Conservation (phyloP, 2,888 invertebrate genomes). For the Gymnocheta viridis region DNA sequence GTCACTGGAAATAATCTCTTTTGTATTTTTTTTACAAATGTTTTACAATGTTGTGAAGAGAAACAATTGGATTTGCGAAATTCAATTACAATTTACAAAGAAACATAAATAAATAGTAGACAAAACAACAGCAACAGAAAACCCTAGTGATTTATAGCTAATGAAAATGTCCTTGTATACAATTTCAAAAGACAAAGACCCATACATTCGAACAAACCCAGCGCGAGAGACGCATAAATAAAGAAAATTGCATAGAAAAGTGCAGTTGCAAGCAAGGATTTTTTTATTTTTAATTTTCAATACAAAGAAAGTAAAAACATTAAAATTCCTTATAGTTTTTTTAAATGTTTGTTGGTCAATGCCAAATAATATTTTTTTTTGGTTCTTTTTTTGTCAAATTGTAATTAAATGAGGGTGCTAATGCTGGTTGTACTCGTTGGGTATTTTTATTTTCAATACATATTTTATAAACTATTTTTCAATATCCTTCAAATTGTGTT, state of each 20-base stretch:
- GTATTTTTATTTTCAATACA: neutral
- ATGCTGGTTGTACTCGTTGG: constrained; percentile 14
- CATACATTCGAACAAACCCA: too few species aligned
- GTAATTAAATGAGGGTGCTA: constrained; percentile 35
- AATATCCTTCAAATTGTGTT: constrained; percentile 42
- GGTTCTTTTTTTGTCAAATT: too few species aligned
- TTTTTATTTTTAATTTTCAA: neutral
- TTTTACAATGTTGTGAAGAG: constrained; percentile 55
- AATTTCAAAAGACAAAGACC: constrained; percentile 49
- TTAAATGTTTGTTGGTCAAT: neutral
- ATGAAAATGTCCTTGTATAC: constrained; percentile 55
- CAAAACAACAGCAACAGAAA: constrained; percentile 4
- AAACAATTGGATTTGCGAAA: constrained; percentile 51
- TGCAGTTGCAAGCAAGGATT: neutral
- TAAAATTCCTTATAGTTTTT: too few species aligned
- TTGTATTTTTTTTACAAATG: constrained; percentile 58
- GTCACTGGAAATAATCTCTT: constrained; percentile 47
- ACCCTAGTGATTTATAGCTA: constrained; percentile 63
- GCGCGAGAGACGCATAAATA: neutral
- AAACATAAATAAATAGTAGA: constrained; percentile 28
- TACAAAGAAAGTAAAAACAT: neutral
- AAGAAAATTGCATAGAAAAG: constrained; percentile 49
- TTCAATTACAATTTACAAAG: constrained; percentile 62
- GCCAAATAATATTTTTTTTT: neutral
- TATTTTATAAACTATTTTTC: constrained; percentile 47